Percentiles rank a stretch among this genome's conserved stretches.
phyloP scores from a whole-genome alignment of 1,140 invertebrate genomes.

The Drosophila serrata region DNA sequence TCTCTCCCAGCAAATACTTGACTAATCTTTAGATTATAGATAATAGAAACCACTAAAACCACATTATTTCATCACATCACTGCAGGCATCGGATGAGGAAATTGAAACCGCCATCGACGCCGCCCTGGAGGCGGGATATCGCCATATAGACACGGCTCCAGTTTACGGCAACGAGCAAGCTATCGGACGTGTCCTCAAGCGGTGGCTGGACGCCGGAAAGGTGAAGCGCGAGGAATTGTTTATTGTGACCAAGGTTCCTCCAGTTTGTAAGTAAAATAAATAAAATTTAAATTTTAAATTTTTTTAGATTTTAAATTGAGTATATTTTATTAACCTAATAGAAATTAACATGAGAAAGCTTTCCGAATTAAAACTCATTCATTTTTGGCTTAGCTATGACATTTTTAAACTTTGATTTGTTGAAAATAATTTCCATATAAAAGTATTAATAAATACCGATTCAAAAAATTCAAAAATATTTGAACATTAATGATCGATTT shows the following conservation, averaged over 20 bases:
- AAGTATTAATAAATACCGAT: no score
- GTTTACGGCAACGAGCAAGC: constrained; percentile 93
- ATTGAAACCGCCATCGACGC: constrained; percentile 89
- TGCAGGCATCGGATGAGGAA: constrained; percentile 89
- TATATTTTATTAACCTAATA: no score
- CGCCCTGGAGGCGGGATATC: constrained; percentile 87
- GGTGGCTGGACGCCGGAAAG: constrained; percentile 90
- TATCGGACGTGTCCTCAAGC: constrained; percentile 91
- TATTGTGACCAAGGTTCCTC: constrained; percentile 91
- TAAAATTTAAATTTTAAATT: no score
- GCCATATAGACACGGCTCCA: constrained; percentile 93
- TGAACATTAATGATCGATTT: no score
- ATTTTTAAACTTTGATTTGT: no score
- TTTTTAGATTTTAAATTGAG: no score
- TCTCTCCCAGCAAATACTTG: not conserved
- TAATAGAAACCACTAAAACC: constrained; percentile 51
- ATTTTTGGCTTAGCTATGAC: no score
- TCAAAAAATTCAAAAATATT: no score
- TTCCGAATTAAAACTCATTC: no score
- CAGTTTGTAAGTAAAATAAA: constrained; percentile 67
- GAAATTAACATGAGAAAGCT: no score
- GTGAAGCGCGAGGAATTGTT: constrained; percentile 92
- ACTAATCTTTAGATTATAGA: not conserved
- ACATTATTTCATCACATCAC: constrained; percentile 58
- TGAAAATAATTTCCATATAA: no score